phyloP scores from a whole-genome alignment of 2,888 invertebrate genomes.

The Mellilla xanthometata region DNA sequence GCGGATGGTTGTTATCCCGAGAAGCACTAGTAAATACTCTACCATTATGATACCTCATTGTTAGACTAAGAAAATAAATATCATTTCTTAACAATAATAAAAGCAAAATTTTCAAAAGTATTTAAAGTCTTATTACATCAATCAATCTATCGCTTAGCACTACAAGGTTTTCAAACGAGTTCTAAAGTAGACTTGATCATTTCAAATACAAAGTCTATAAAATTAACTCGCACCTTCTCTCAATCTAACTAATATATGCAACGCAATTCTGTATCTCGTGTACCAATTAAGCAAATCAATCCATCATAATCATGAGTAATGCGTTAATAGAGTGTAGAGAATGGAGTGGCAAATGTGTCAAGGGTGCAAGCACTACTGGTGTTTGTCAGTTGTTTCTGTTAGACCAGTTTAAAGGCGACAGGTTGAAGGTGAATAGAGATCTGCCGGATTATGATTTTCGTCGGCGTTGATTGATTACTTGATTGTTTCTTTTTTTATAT shows the following conservation, averaged over 20 bases:
- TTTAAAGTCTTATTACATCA: too few relatives aligned
- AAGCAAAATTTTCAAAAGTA: too few relatives aligned
- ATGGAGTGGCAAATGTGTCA: constrained; percentile 31
- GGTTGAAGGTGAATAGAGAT: constrained; percentile 22
- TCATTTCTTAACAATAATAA: too few relatives aligned
- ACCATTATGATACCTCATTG: too few relatives aligned
- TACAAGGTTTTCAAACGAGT: background rate
- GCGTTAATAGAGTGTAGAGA: constrained; percentile 30
- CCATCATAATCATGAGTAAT: constrained; percentile 51
- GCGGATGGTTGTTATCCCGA: too few relatives aligned
- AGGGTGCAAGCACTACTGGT: constrained; percentile 30
- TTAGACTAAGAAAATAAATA: too few relatives aligned
- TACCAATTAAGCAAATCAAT: constrained; percentile 54
- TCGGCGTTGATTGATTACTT: background rate
- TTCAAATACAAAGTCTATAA: background rate
- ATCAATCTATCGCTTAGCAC: too few relatives aligned
- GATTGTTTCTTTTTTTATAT: too few relatives aligned
- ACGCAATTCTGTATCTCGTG: constrained; percentile 23
- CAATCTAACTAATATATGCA: constrained; percentile 7
- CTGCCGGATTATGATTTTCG: constrained; percentile 3
- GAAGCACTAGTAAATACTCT: too few relatives aligned
- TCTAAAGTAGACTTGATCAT: background rate
- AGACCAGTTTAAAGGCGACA: constrained; percentile 13
- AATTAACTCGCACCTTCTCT: background rate
- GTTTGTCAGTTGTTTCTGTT: constrained; percentile 8